These are phyloP conservation scores for Papilio xuthus DNA, from an alignment of 1,140 invertebrate species.

Conservation along the genomic window DNA sequence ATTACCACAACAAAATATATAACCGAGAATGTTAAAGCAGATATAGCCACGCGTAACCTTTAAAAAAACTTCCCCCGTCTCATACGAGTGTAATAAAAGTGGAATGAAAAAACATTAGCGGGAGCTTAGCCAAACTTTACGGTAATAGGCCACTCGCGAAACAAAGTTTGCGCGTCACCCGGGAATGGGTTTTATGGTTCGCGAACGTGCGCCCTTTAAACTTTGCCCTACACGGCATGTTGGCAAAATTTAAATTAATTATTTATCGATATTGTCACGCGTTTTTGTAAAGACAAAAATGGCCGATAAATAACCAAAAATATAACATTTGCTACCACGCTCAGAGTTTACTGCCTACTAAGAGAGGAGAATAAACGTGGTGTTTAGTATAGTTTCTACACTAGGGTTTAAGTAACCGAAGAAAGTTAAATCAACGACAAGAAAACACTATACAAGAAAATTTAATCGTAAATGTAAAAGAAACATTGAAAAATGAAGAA, in stretches of 20 bases:
- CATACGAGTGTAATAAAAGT: not conserved
- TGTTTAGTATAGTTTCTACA: too few relatives aligned
- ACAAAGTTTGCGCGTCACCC: conserved; percentile 12
- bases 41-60: not conserved
- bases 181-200: not conserved
- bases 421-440: too few relatives aligned
- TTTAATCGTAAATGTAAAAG: too few relatives aligned
- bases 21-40: not conserved
- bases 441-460: too few relatives aligned
- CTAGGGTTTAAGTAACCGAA: too few relatives aligned
- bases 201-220: not conserved
- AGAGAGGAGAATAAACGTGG: too few relatives aligned
- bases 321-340: too few relatives aligned
- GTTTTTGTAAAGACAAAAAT: not conserved
- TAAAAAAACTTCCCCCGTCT: not conserved
- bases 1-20: not conserved
- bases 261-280: not conserved
- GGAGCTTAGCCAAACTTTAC: conserved; percentile 15
- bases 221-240: not conserved
- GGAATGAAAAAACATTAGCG: conserved; percentile 20
- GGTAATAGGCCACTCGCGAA: conserved; percentile 21
- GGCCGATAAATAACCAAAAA: not conserved
- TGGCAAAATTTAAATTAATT: conserved; percentile 10
- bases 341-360: too few relatives aligned
- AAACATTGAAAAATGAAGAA: too few relatives aligned